Percentiles rank a stretch among this genome's conserved stretches.
Conservation (phyloP, 2,797 vertebrate genomes). For the Notamacropus eugenii region DNA sequence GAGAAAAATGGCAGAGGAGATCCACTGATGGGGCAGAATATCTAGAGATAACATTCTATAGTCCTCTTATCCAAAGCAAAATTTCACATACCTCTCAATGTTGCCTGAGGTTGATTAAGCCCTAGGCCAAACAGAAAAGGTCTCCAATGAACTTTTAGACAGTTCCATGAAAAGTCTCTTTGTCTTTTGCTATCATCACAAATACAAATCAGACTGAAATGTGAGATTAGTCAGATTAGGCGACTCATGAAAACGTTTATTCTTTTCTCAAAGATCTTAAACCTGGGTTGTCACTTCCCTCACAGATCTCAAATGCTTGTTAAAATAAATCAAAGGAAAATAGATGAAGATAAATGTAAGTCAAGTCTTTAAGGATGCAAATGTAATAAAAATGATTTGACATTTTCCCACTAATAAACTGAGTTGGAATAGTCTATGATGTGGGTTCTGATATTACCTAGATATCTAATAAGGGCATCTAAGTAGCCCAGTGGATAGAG, state of each 20-base stretch:
- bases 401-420: constrained; percentile 25
- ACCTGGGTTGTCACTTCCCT: background rate
- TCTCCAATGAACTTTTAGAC: background rate
- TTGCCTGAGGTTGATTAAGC: background rate
- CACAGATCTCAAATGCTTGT: constrained; percentile 20
- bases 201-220: background rate
- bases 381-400: constrained; percentile 12
- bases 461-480: background rate
- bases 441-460: constrained; percentile 28
- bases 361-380: background rate
- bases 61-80: background rate
- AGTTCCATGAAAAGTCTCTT: background rate
- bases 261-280: background rate
- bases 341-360: constrained; percentile 36
- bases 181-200: background rate
- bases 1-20: background rate
- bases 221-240: background rate
- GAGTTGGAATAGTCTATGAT: background rate
- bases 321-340: constrained; percentile 15
- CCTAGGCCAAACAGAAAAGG: background rate
- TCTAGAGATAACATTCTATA: background rate
- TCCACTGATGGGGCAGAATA: background rate
- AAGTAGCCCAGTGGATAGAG: background rate
- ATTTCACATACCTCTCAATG: background rate
- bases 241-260: background rate